phyloP scores from a whole-genome alignment of 2,797 vertebrate species.

The Furcifer pardalis region DNA sequence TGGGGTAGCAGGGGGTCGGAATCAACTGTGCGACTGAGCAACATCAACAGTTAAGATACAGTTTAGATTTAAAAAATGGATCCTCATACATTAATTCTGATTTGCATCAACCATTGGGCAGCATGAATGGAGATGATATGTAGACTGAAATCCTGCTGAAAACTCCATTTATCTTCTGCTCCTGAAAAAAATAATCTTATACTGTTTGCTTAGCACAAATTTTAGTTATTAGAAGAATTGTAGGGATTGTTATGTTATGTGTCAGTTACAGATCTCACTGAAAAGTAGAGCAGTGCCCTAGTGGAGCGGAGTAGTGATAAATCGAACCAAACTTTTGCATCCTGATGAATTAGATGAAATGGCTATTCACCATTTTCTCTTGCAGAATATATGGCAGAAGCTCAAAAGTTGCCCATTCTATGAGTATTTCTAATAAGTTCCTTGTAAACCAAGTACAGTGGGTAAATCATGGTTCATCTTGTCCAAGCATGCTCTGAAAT shows the following conservation, averaged over 20 bases:
- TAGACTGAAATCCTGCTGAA: too few species aligned
- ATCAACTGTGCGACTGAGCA: too few species aligned
- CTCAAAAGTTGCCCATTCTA: constrained; percentile 34
- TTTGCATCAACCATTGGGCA: too few species aligned
- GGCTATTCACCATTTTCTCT: constrained; percentile 55
- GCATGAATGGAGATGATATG: too few species aligned
- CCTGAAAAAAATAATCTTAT: too few species aligned
- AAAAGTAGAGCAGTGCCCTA: constrained; percentile 33
- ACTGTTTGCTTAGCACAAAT: too few species aligned
- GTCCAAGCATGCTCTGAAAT: too few species aligned
- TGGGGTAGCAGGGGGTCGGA: too few species aligned
- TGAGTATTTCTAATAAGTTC: constrained; percentile 31
- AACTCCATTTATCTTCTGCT: too few species aligned
- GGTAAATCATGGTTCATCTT: too few species aligned
- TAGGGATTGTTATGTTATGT: too few species aligned
- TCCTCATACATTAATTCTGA: background rate
- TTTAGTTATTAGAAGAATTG: too few species aligned
- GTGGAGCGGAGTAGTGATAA: constrained; percentile 49
- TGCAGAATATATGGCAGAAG: constrained; percentile 46
- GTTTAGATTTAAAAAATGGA: background rate
- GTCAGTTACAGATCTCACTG: constrained; percentile 6
- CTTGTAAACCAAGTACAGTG: constrained; percentile 33
- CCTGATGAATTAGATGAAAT: constrained; percentile 40
- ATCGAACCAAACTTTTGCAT: constrained; percentile 49
- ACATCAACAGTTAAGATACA: background rate